A percentile compares a stretch with the other conserved stretches of the same genome.
These are phyloP conservation scores for Zaprionus camerounensis DNA, from an alignment of 1,140 invertebrate species.

Conservation along the genomic window DNA sequence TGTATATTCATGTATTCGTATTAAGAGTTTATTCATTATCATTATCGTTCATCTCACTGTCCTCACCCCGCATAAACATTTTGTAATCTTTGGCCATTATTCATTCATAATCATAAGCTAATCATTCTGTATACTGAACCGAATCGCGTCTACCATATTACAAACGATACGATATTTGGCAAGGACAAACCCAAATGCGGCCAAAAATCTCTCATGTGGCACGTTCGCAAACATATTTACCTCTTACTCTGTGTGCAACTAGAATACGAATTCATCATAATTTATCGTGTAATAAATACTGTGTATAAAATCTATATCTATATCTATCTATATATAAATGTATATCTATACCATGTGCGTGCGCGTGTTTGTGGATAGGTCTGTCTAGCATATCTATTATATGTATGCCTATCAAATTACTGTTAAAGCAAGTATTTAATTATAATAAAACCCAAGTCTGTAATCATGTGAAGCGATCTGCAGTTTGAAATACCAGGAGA, in stretches of 20 bases:
- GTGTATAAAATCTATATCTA: constrained; percentile 50
- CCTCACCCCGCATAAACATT: constrained; percentile 26
- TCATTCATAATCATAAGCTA: constrained; percentile 10
- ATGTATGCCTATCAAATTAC: constrained; percentile 54
- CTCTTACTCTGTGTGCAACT: constrained; percentile 76
- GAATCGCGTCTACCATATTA: neutral
- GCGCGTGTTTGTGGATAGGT: constrained; percentile 29
- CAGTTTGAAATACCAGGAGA: neutral
- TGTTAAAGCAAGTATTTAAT: constrained; percentile 76
- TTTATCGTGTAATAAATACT: constrained; percentile 39
- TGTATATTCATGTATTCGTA: constrained; percentile 20
- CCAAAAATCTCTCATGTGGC: constrained; percentile 69
- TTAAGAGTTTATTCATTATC: constrained; percentile 18
- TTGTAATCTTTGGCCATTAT: constrained; percentile 54
- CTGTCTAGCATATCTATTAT: constrained; percentile 50
- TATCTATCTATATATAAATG: constrained; percentile 15
- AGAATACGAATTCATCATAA: constrained; percentile 34
- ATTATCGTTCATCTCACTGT: constrained; percentile 15
- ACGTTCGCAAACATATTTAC: constrained; percentile 73
- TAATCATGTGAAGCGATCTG: constrained; percentile 47
- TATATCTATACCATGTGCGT: constrained; percentile 18
- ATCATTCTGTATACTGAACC: constrained; percentile 10
- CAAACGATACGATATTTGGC: constrained; percentile 39
- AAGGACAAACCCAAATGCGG: constrained; percentile 57
- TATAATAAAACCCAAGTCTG: constrained; percentile 65